A percentile compares a stretch with the other conserved stretches of the same genome.
Conservation (phyloP, 1,140 invertebrate genomes). For the Phenacoccus solenopsis region DNA sequence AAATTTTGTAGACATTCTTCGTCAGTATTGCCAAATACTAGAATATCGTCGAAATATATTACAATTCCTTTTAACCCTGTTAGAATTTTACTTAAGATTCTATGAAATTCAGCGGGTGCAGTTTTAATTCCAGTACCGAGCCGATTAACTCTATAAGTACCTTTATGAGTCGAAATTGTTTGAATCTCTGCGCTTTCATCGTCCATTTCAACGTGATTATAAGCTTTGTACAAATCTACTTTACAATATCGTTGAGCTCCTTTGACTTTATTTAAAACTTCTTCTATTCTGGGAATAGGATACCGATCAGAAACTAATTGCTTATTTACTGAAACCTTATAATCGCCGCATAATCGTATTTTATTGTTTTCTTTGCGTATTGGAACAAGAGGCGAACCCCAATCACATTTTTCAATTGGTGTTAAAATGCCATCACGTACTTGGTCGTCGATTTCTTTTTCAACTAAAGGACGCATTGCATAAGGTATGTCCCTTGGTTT, state of each 20-base stretch:
- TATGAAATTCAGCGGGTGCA: constrained; percentile 39
- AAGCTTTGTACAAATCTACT: no score
- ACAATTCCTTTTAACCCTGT: constrained; percentile 25
- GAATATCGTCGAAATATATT: constrained; percentile 29
- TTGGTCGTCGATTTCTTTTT: constrained; percentile 26
- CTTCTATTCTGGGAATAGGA: constrained; percentile 21
- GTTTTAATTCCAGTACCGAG: constrained; percentile 37
- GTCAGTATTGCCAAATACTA: constrained; percentile 24
- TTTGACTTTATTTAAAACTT: constrained; percentile 19
- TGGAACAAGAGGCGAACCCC: constrained; percentile 34
- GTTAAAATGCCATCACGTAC: constrained; percentile 25
- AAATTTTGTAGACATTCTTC: not conserved
- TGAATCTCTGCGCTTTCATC: constrained; percentile 28
- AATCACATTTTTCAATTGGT: constrained; percentile 36
- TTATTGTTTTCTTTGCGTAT: constrained; percentile 32
- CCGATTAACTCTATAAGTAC: constrained; percentile 32
- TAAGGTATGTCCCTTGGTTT: constrained; percentile 26
- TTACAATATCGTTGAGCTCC: constrained; percentile 26
- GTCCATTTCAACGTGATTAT: constrained; percentile 27
- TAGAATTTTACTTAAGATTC: constrained; percentile 35
- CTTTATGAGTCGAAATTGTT: constrained; percentile 29
- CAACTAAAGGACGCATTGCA: constrained; percentile 27
- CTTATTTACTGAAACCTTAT: constrained; percentile 28
- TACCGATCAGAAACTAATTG: constrained; percentile 15
- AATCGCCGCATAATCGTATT: constrained; percentile 34